Base-by-base conservation (phyloP, 2,797 vertebrate genomes). In the Rousettus madagascariensis region DNA sequence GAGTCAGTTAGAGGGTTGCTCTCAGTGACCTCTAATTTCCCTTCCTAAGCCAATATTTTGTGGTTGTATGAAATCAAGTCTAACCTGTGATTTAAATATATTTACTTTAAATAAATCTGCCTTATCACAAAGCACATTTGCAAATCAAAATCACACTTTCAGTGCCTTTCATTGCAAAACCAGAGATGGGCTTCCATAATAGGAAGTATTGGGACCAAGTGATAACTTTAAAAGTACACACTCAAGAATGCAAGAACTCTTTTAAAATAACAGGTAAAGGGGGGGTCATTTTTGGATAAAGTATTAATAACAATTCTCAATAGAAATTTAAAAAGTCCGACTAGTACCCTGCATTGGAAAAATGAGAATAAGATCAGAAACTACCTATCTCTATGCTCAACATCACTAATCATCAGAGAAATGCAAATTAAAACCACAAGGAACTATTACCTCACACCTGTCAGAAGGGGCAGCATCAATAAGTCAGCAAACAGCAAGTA, bases 71-170 rank as follows among this genome's bases (percentile, higher is more conserved):
- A 96, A 95, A 92, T 94, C 33, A 94, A 95, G 72, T 90, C 59
- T 94, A 94, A 84, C 49, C 77, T 90, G 41, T 77, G 71, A 90
- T 93, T 95, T 94, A 82, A 95, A 96, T 78, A 85, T 96, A 86
- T 86, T 95, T 86, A 91, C 84, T 96, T 96, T 95, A 95, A 95
- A 91, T 95, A 93, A 96, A 93, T 72, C 78, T 77, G 57, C 94
- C 68, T 95, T 86, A 86, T 68, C 86, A 90, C 24, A 84, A 90
- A 87, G 59, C 19, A 90, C 71, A 94, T 92, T 92, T 90, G 72
- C 84, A 84, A 93, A 94, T 93, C 82, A 96, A 93, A 91, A 93
- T 95, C 89, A 97, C n/a, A 89, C 93, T 83, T 95, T 77, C 68
- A 89, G 33, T 94, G 85, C 74, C 91, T 92, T 95, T 96, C 65